Evolutionary conservation across 2,888 invertebrate genomes (phyloP).

Genomic region (Coronaproctus castanopsis): DNA sequence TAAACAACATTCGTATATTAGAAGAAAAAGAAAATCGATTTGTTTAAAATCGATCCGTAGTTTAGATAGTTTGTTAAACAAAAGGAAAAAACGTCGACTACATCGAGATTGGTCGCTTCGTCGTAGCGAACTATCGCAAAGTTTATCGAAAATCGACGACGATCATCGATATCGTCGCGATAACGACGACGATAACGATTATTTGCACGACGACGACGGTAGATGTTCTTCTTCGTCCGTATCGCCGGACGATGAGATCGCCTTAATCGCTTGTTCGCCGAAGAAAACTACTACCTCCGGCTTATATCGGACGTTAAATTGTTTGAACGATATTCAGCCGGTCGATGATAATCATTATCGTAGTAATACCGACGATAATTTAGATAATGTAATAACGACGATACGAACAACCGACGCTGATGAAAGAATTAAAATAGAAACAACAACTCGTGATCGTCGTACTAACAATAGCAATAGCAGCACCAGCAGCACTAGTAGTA

Average conservation of each 20-base stretch:
- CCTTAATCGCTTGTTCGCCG: background rate
- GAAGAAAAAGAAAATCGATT: conserved; percentile 11
- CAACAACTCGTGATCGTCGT: background rate
- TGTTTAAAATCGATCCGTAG: conserved; percentile 29
- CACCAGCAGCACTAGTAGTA: too few species aligned
- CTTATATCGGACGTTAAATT: conserved; percentile 22
- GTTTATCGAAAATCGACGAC: conserved; percentile 13
- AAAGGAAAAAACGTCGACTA: conserved; percentile 11
- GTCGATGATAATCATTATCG: conserved; percentile 4
- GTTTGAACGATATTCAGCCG: conserved; percentile 18
- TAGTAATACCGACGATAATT: conserved; percentile 1
- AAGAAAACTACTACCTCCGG: conserved; percentile 6
- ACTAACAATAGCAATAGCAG: conserved; percentile 11
- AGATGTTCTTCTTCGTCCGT: background rate
- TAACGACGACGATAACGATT: too few species aligned
- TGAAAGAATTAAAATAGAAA: too few species aligned
- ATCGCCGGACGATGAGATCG: background rate
- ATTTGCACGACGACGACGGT: conserved; percentile 2
- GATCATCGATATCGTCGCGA: too few species aligned
- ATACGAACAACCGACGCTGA: background rate
- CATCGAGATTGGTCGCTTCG: conserved; percentile 11
- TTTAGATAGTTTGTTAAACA: conserved; percentile 29
- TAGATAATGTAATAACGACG: conserved; percentile 1
- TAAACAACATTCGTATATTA: conserved; percentile 9
- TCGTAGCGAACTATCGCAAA: conserved; percentile 21